Evolutionary conservation across 2,113 vertebrate species (phyloP), one percentile per base, ranked within the genome.

Genomic region (Passer domesticus): DNA sequence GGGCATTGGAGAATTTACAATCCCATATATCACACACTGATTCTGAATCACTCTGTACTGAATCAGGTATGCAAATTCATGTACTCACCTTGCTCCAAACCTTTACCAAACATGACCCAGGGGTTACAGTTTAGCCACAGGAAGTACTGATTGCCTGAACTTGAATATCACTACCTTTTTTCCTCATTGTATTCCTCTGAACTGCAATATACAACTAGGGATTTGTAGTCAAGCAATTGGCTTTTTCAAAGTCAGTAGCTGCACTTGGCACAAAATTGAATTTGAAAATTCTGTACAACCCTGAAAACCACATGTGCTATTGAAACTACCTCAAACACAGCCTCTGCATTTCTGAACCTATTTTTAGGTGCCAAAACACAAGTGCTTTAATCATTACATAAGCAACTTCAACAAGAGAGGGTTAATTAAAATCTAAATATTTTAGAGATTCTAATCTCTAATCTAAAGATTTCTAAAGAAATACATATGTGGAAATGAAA

Each of bases 91-190:
- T 44, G 53, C 76, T 94, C 82, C 93, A 97, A 93, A 83, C 85
- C 79, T 60, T 95, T 83, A 81, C n/a, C 89, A 95, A 96, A 83
- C 82, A 93, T 72, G 92, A 95, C 68, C 18, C 73, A 75, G 67
- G 35, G 50, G 30, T 90, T 67, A 91, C 70, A 80, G 21, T 28
- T 62, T 49, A 33, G 35, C 63, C 41, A 78, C 21, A 41, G 83
- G 73, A 86, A 94, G 73, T 88, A 72, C 28, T 56, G 43, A 60
- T 72, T 88, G 41, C n/a, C 44, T 74, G 23, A 90, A 69, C 80
- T 68, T 78, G 64, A 78, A 43, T 75, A 94, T 72, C 64, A 64
- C 15, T 72, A 13, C 8, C 6, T 67, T 91, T 85, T 74, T 62
- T 55, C 37, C 31, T 70, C 22, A 0, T 1, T 53, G 8, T 33